Conservation (phyloP, 2,113 vertebrate species). For the Cyprinodon variegatus region DNA sequence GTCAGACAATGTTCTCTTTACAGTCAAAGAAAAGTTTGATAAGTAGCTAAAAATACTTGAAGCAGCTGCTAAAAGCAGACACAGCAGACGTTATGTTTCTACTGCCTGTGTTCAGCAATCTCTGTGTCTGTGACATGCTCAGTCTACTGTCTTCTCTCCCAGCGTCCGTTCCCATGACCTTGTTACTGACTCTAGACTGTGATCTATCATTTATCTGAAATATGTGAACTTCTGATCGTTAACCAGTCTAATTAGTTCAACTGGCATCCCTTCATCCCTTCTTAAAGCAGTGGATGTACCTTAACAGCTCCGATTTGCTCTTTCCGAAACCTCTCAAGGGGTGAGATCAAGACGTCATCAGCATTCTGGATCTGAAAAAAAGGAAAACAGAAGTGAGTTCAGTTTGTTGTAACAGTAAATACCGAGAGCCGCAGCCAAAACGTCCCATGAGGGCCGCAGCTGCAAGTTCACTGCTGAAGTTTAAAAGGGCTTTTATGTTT, state of each 20-base stretch:
- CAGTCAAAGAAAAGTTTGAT: slow-evolving; percentile 6
- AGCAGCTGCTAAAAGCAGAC: slow-evolving; percentile 65
- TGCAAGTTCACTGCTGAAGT: neutral
- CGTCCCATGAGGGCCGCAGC: neutral
- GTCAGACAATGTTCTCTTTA: neutral
- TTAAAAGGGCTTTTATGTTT: neutral
- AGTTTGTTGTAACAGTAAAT: slow-evolving; percentile 12
- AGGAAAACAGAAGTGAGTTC: slow-evolving; percentile 33
- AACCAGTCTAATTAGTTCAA: neutral
- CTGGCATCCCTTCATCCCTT: neutral
- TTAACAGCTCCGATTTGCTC: slow-evolving; percentile 98
- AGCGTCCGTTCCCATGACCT: slow-evolving; percentile 75
- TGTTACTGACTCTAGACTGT: slow-evolving; percentile 48
- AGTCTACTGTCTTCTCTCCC: slow-evolving; percentile 19
- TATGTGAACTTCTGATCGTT: slow-evolving; percentile 41
- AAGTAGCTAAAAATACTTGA: slow-evolving; percentile 39
- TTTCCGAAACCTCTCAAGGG: slow-evolving; percentile 96
- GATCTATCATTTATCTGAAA: slow-evolving; percentile 48
- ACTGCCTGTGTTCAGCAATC: slow-evolving; percentile 47
- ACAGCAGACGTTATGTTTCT: slow-evolving; percentile 60
- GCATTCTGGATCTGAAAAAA: slow-evolving; percentile 94
- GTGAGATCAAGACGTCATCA: slow-evolving; percentile 95
- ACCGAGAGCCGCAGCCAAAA: neutral
- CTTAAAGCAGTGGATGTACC: slow-evolving; percentile 76
- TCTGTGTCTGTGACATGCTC: slow-evolving; percentile 43